Evolutionary conservation across 1,140 invertebrate species (phyloP).

Genomic region (Tribolium castaneum): DNA sequence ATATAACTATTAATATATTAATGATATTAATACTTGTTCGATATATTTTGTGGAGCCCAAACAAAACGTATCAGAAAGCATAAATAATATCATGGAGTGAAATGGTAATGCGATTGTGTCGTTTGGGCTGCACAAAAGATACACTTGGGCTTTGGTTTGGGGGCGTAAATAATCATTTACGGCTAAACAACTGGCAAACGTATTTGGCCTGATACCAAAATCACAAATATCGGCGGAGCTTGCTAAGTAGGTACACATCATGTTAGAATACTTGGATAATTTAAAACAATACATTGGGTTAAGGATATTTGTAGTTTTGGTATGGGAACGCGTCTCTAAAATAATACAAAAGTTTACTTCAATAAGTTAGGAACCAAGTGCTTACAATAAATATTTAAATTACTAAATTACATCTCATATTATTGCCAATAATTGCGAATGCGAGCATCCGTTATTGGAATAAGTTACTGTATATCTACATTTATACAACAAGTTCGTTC

Average conservation of each 20-base stretch:
- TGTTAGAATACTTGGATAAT: constrained; percentile 48
- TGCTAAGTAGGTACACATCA: constrained; percentile 43
- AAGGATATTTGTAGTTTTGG: constrained; percentile 49
- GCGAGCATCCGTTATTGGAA: constrained; percentile 54
- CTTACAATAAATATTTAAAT: constrained; percentile 62
- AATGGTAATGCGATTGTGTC: constrained; percentile 13
- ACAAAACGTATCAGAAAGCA: constrained; percentile 30
- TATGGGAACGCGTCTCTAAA: constrained; percentile 47
- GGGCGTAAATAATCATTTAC: constrained; percentile 46
- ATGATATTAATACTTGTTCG: constrained; percentile 52
- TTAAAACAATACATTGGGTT: constrained; percentile 44
- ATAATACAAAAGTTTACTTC: constrained; percentile 52
- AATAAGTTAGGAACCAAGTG: constrained; percentile 64
- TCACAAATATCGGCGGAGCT: constrained; percentile 37
- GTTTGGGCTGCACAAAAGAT: constrained; percentile 46
- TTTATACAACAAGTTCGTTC: constrained; percentile 59
- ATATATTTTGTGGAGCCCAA: constrained; percentile 42
- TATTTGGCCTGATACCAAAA: constrained; percentile 49
- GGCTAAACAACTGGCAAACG: constrained; percentile 45
- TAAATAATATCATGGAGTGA: constrained; percentile 37
- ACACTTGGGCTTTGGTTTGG: constrained; percentile 51
- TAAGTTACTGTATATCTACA: constrained; percentile 60
- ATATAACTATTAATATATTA: constrained; percentile 52
- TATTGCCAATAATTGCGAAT: constrained; percentile 55
- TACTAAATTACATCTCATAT: constrained; percentile 58